phyloP scores from a whole-genome alignment of 2,797 vertebrate species.

The Nasua narica region DNA sequence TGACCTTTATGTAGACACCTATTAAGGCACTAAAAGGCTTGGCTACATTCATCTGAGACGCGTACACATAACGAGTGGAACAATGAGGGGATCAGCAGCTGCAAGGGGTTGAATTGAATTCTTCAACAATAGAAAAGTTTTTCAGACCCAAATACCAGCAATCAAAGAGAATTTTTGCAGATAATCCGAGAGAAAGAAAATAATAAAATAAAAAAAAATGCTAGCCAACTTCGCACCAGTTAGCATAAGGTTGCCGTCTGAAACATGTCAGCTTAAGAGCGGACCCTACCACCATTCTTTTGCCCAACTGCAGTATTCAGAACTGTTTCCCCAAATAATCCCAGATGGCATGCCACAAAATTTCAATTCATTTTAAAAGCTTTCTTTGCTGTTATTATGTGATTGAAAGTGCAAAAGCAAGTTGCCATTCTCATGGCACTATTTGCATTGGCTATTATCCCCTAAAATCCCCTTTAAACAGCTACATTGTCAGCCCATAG shows the following conservation, averaged over 20 bases:
- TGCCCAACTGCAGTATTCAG: slow-evolving; percentile 83
- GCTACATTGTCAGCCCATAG: slow-evolving; percentile 92
- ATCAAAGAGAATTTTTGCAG: slow-evolving; percentile 85
- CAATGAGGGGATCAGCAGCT: slow-evolving; percentile 90
- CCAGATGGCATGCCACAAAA: slow-evolving; percentile 89
- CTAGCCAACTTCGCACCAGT: slow-evolving; percentile 84
- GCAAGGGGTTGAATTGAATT: slow-evolving; percentile 90
- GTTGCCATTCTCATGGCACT: slow-evolving; percentile 93
- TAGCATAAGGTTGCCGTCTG: slow-evolving; percentile 86
- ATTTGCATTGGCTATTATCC: slow-evolving; percentile 96
- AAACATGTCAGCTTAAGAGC: slow-evolving; percentile 87
- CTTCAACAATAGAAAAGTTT: slow-evolving; percentile 89
- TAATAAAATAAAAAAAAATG: slow-evolving; percentile 77
- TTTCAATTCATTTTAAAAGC: slow-evolving; percentile 89
- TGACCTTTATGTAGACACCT: slow-evolving; percentile 91
- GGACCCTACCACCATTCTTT: slow-evolving; percentile 82
- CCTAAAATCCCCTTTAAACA: slow-evolving; percentile 94
- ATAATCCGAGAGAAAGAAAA: slow-evolving; percentile 86
- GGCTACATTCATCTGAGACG: slow-evolving; percentile 88
- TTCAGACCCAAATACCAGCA: slow-evolving; percentile 85
- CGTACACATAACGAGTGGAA: slow-evolving; percentile 88
- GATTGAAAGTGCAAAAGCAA: slow-evolving; percentile 90
- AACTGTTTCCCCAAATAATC: slow-evolving; percentile 87
- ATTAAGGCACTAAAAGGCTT: slow-evolving; percentile 89
- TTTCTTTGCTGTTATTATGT: slow-evolving; percentile 87